Evolutionary conservation across 1,140 invertebrate species (phyloP).

Genomic region (Dinothrombium tinctorium): DNA sequence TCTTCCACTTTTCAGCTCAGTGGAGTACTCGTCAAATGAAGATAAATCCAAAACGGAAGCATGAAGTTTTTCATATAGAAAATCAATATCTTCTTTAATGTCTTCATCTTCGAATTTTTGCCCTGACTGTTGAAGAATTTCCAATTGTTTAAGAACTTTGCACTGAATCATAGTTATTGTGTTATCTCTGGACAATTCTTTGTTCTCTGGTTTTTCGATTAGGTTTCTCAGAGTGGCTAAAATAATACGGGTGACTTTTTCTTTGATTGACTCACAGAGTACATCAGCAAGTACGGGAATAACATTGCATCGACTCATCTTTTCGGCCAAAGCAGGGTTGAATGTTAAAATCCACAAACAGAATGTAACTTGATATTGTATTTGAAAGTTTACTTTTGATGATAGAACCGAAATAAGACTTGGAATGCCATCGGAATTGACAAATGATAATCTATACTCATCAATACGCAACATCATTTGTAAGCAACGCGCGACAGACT

Average conservation of each 20-base stretch:
- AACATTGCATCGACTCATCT: constrained; percentile 87
- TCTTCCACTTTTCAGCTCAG: constrained; percentile 79
- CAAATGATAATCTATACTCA: constrained; percentile 82
- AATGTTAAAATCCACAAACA: constrained; percentile 97
- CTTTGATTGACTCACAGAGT: constrained; percentile 88
- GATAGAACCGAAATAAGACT: constrained; percentile 43
- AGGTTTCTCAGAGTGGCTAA: constrained; percentile 90
- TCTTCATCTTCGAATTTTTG: constrained; percentile 95
- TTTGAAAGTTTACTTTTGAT: constrained; percentile 88
- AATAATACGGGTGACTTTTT: constrained; percentile 89
- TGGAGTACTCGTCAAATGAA: constrained; percentile 96
- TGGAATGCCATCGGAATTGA: constrained; percentile 82
- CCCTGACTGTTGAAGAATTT: constrained; percentile 56
- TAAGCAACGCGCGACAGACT: constrained; percentile 85
- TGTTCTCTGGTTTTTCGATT: constrained; percentile 84
- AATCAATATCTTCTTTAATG: constrained; percentile 78
- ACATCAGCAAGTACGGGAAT: constrained; percentile 97
- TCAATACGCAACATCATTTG: constrained; percentile 99
- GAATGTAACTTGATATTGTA: constrained; percentile 96
- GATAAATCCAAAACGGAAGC: constrained; percentile 21
- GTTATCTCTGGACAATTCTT: constrained; percentile 71
- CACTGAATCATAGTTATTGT: constrained; percentile 96
- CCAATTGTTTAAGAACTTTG: constrained; percentile 88
- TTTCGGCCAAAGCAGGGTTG: constrained; percentile 70
- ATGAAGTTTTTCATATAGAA: constrained; percentile 72